A percentile compares a stretch with the other conserved stretches of the same genome.
Conservation (phyloP, 2,113 vertebrate genomes). For the Apistogramma diplotaenia region DNA sequence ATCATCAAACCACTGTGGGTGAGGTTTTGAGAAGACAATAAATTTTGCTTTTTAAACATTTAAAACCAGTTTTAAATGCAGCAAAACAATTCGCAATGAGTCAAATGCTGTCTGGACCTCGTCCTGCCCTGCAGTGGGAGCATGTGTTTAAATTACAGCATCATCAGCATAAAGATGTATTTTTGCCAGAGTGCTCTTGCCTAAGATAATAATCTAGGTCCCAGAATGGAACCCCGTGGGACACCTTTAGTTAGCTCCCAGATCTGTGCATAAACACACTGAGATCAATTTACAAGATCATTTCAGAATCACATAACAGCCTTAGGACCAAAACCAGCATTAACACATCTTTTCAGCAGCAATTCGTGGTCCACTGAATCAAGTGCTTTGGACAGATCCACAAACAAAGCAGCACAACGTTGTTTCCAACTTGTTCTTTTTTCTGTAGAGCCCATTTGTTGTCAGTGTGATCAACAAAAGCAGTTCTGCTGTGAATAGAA, state of each 20-base stretch:
- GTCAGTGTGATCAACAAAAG: too few relatives aligned
- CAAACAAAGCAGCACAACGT: neutral
- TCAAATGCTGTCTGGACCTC: neutral
- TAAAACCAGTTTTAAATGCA: neutral
- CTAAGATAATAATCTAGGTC: neutral
- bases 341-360: fast-evolving
- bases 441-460: too few relatives aligned
- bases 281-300: neutral
- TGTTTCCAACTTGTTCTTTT: neutral
- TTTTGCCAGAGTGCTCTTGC: neutral
- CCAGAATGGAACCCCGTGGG: neutral
- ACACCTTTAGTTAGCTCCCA: neutral
- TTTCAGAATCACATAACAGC: neutral
- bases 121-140: fast-evolving
- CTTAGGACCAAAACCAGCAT: neutral
- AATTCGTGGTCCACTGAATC: neutral
- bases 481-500: too few relatives aligned
- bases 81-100: neutral
- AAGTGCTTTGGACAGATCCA: neutral
- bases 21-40: too few relatives aligned
- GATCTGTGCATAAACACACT: neutral
- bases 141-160: neutral
- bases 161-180: neutral
- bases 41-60: neutral
- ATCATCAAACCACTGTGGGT: neutral